Conservation (phyloP, 2,113 vertebrate genomes). For the Strix aluco region DNA sequence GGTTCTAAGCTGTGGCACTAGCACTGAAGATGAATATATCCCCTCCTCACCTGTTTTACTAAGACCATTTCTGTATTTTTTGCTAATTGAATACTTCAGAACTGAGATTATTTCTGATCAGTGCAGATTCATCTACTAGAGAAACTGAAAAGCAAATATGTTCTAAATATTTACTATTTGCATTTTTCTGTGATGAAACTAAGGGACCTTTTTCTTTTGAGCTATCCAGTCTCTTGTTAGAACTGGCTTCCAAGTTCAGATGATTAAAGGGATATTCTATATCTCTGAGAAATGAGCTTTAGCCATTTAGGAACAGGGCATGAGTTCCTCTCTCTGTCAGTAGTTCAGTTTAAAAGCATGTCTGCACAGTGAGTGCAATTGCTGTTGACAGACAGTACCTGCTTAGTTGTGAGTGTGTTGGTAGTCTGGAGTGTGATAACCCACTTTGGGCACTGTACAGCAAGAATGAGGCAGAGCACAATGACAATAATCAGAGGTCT, state of each 20-base stretch:
- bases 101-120: background rate
- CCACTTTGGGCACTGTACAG: background rate
- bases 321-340: background rate
- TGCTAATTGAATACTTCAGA: background rate
- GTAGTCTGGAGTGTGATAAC: background rate
- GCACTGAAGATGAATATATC: background rate
- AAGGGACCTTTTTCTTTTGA: background rate
- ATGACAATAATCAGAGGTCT: background rate
- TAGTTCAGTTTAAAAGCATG: background rate
- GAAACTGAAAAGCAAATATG: background rate
- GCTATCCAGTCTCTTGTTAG: background rate
- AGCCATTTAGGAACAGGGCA: background rate
- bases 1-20: background rate
- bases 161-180: background rate
- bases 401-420: background rate
- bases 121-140: background rate
- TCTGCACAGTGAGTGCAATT: background rate
- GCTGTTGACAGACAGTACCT: background rate
- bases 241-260: background rate
- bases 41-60: background rate
- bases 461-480: background rate
- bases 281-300: background rate
- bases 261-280: background rate
- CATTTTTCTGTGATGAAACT: background rate
- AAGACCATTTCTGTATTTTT: background rate